Conservation (phyloP, 2,888 invertebrate species). For the Athrips mouffetella region DNA sequence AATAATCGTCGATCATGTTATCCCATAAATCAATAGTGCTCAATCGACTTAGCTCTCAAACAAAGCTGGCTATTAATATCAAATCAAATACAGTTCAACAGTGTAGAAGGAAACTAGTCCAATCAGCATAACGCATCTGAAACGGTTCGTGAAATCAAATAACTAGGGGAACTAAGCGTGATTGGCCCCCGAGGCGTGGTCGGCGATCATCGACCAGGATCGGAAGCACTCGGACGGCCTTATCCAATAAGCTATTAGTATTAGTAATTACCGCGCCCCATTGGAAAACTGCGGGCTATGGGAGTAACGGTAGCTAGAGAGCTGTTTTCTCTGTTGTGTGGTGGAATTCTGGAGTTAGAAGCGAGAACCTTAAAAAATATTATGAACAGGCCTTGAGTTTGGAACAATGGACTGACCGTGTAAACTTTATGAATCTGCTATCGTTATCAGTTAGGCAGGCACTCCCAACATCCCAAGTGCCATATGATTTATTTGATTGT, state of each 20-base stretch:
- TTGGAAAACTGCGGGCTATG: constrained; percentile 28
- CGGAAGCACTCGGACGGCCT: constrained; percentile 14
- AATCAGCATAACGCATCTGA: constrained; percentile 5
- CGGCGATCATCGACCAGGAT: not conserved
- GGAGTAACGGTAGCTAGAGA: constrained; percentile 23
- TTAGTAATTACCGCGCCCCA: constrained; percentile 22
- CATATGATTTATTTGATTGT: too few species aligned
- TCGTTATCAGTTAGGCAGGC: too few species aligned
- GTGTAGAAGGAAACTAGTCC: constrained; percentile 2
- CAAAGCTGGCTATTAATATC: not conserved
- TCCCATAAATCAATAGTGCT: not conserved
- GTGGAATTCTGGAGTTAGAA: not conserved
- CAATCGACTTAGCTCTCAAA: not conserved
- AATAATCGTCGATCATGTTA: too few species aligned
- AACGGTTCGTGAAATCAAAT: constrained; percentile 8
- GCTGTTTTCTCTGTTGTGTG: not conserved
- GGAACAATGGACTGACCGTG: too few species aligned
- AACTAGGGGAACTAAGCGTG: not conserved
- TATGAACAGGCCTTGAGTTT: too few species aligned
- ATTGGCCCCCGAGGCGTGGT: not conserved
- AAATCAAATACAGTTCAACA: constrained; percentile 8
- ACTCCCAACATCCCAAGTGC: too few species aligned
- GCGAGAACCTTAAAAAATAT: too few species aligned
- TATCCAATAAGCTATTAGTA: constrained; percentile 22
- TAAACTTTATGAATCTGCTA: too few species aligned